Percentiles rank a stretch among this genome's conserved stretches.
Evolutionary conservation across 2,797 vertebrate species (phyloP).

Genomic region (Enteromius unitaeniatus): DNA sequence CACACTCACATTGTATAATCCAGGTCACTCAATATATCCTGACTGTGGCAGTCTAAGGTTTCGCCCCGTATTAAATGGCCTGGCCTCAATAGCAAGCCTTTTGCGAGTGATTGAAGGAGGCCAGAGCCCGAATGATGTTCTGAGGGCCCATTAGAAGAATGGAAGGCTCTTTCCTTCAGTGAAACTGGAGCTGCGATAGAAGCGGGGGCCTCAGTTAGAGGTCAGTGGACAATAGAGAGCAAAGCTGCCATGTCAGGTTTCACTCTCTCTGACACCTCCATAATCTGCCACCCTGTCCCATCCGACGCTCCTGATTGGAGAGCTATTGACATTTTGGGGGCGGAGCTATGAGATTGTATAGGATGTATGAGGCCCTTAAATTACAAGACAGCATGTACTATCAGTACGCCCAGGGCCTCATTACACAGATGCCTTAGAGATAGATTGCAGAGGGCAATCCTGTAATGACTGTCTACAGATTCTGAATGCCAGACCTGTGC

Average conservation of each 20-base stretch:
- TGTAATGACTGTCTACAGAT: conserved; percentile 9
- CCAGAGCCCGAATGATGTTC: conserved; percentile 66
- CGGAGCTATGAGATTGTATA: conserved; percentile 47
- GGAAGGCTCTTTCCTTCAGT: conserved; percentile 73
- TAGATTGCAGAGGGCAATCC: conserved; percentile 54
- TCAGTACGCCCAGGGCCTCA: conserved; percentile 34
- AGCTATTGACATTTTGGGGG: conserved; percentile 22
- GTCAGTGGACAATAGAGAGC: conserved; percentile 70
- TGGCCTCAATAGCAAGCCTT: conserved; percentile 73
- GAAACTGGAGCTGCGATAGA: conserved; percentile 71
- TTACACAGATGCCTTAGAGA: conserved; percentile 52
- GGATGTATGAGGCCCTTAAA: conserved; percentile 48
- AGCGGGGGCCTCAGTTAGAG: conserved; percentile 67
- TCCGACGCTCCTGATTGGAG: conserved; percentile 42
- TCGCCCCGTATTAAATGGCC: conserved; percentile 79
- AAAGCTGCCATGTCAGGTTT: conserved; percentile 56
- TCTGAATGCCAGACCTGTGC: conserved; percentile 15
- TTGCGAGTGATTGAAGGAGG: conserved; percentile 74
- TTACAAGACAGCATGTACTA: conserved; percentile 50
- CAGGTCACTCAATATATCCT: conserved; percentile 73
- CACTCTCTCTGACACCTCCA: conserved; percentile 45
- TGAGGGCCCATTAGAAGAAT: conserved; percentile 72
- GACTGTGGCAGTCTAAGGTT: conserved; percentile 77
- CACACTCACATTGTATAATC: conserved; percentile 46
- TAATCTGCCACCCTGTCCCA: conserved; percentile 10